These are phyloP conservation scores for Xenopus laevis DNA, from an alignment of 2,113 vertebrate genomes.

Conservation along the genomic window DNA sequence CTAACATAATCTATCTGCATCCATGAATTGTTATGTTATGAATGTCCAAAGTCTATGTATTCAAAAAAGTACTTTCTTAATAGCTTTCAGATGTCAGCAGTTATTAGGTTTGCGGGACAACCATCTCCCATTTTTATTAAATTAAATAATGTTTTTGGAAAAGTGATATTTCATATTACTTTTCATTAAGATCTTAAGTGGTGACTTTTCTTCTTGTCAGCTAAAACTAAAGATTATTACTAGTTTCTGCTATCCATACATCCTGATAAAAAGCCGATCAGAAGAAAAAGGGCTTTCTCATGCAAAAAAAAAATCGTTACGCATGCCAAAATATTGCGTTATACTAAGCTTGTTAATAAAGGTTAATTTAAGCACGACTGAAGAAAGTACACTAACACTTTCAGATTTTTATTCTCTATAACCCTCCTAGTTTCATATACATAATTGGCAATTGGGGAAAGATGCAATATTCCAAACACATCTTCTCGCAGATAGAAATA, in stretches of 20 bases:
- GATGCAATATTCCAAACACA: conserved; percentile 6
- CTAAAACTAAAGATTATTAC: conserved; percentile 32
- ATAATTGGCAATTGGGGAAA: background rate
- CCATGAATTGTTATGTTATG: conserved; percentile 39
- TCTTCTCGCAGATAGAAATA: background rate
- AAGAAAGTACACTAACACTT: background rate
- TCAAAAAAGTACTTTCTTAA: conserved; percentile 32
- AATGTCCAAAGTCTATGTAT: conserved; percentile 34
- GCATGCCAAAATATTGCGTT: conserved; percentile 31
- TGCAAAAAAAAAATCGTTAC: background rate
- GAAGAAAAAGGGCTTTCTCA: background rate
- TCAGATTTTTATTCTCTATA: too few species aligned
- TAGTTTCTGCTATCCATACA: conserved; percentile 25
- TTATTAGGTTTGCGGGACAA: conserved; percentile 41
- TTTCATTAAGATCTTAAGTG: conserved; percentile 40
- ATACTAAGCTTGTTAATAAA: background rate
- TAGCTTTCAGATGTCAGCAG: conserved; percentile 43
- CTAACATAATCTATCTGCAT: conserved; percentile 41
- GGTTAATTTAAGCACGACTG: background rate
- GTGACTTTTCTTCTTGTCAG: conserved; percentile 30
- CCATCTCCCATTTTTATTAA: conserved; percentile 39
- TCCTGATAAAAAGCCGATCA: conserved; percentile 18
- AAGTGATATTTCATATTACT: conserved; percentile 40
- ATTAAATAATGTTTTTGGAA: conserved; percentile 46
- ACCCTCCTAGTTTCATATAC: too few species aligned